phyloP scores from a whole-genome alignment of 2,797 vertebrate genomes.

The Phoeniculus purpureus region DNA sequence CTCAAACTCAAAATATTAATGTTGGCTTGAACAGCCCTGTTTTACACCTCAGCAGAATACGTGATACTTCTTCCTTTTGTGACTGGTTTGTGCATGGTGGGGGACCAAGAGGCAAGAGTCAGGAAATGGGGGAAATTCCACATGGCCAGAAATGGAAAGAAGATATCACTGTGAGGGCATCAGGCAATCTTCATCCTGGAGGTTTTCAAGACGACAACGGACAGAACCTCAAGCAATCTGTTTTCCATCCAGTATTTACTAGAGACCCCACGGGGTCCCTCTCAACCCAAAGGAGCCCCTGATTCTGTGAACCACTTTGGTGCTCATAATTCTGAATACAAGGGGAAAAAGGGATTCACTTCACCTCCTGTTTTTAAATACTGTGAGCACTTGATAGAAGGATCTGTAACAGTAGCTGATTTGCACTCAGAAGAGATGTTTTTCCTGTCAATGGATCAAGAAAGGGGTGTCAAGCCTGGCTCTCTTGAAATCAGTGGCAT shows the following conservation, averaged over 20 bases:
- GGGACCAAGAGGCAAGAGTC: not conserved
- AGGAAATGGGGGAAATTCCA: not conserved
- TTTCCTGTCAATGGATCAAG: not conserved
- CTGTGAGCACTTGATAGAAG: not conserved
- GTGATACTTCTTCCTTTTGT: not conserved
- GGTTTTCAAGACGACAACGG: not conserved
- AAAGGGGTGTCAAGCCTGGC: not conserved
- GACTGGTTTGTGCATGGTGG: not conserved
- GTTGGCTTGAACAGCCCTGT: not conserved
- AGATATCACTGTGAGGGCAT: not conserved
- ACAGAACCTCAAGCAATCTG: not conserved
- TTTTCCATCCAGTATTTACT: not conserved
- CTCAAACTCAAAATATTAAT: not conserved
- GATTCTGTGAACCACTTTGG: not conserved
- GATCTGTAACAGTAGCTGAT: not conserved
- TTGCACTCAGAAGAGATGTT: not conserved
- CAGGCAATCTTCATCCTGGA: not conserved
- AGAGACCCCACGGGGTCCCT: not conserved
- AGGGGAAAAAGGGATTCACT: rapidly evolving
- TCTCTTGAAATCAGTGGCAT: not conserved
- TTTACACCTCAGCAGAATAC: not conserved
- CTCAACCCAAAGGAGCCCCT: not conserved
- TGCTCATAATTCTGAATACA: not conserved
- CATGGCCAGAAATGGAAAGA: too few relatives aligned
- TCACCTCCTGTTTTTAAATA: not conserved